A percentile compares a stretch with the other conserved stretches of the same genome.
Conservation (phyloP, 2,888 invertebrate genomes). For the Hypomecis punctinalis region DNA sequence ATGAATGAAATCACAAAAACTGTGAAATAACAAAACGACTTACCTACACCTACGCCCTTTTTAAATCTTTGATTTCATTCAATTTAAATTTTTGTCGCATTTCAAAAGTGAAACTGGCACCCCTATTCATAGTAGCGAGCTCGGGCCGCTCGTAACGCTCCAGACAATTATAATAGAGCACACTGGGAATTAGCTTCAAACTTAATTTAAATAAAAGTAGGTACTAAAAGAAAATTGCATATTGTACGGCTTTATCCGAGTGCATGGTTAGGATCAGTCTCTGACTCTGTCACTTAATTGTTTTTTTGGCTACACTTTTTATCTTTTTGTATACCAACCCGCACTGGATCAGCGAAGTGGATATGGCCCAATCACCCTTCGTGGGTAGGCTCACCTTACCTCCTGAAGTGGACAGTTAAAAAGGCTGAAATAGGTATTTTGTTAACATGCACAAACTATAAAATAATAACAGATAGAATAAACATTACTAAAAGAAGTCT, state of each 20-base stretch:
- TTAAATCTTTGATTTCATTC: no score
- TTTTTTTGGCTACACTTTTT: slow-evolving; percentile 24
- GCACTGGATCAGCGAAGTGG: no score
- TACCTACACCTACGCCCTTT: no score
- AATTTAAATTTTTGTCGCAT: slow-evolving; percentile 2
- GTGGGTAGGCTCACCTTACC: no score
- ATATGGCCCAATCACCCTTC: no score
- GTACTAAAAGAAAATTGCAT: slow-evolving; percentile 47
- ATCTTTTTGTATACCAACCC: background rate
- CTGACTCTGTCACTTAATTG: slow-evolving; percentile 23
- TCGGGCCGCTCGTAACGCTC: slow-evolving; percentile 42
- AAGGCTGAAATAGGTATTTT: no score
- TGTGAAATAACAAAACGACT: no score
- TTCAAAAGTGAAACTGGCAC: slow-evolving; percentile 8
- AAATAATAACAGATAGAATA: no score
- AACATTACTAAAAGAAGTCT: no score
- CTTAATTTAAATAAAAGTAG: slow-evolving; percentile 57
- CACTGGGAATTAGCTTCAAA: slow-evolving; percentile 52
- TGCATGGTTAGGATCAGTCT: slow-evolving; percentile 39
- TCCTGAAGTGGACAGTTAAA: no score
- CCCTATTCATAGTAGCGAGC: slow-evolving; percentile 24
- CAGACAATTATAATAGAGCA: slow-evolving; percentile 54
- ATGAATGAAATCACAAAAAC: no score
- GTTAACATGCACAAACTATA: no score
- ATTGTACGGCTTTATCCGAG: slow-evolving; percentile 39